Conservation (phyloP, 2,797 vertebrate species). For the Dermochelys coriacea region DNA sequence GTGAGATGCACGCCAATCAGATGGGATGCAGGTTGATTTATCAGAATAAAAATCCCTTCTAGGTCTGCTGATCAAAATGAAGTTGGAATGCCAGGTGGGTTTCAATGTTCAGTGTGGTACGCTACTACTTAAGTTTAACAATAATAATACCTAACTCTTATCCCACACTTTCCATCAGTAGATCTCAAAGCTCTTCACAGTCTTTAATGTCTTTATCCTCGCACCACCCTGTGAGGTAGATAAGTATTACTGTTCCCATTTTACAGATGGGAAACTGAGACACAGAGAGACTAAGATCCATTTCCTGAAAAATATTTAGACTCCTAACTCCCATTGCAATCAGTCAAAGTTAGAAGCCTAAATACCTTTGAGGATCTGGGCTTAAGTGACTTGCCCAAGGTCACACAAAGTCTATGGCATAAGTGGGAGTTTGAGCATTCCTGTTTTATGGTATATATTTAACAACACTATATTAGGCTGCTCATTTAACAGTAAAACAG, state of each 20-base stretch:
- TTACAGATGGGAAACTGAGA: background rate
- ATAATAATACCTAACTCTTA: background rate
- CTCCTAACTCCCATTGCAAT: too few relatives aligned
- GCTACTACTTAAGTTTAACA: background rate
- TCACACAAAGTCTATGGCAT: too few relatives aligned
- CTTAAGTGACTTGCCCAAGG: too few relatives aligned
- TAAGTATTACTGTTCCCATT: background rate
- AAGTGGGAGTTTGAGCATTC: background rate
- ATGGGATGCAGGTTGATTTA: background rate
- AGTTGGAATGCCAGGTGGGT: background rate
- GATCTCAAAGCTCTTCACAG: background rate
- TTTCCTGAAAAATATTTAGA: too few relatives aligned
- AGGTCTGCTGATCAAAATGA: background rate
- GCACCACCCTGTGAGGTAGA: background rate
- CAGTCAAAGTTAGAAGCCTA: too few relatives aligned
- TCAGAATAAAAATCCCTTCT: background rate
- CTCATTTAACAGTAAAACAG: background rate
- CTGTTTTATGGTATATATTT: background rate
- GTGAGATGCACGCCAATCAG: background rate
- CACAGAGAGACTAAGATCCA: too few relatives aligned
- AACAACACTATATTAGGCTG: background rate
- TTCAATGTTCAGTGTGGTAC: background rate
- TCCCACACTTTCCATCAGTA: background rate
- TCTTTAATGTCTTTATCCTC: background rate
- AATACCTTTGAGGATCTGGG: too few relatives aligned